Evolutionary conservation across 2,797 vertebrate genomes (phyloP), one percentile per base, ranked within the genome.

Genomic region (Acanthiza pusilla): DNA sequence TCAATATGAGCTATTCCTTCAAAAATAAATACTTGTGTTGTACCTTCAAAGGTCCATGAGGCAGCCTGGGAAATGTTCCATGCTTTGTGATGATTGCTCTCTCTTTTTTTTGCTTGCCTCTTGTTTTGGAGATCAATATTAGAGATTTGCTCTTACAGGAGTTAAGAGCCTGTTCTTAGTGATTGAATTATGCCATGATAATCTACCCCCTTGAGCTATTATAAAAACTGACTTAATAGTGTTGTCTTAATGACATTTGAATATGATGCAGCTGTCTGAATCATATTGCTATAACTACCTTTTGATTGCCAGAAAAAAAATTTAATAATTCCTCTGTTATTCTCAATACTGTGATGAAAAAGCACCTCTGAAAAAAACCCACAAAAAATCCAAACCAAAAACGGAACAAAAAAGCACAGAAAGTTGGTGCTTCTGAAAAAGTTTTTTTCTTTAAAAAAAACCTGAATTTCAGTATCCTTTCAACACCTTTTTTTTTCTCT

Each of bases 201-300:
- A 91, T 96, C 78, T 93, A 91, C 34, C 47, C 62, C 66, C 58
- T 89, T 77, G 67, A 97, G 94, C 92, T 97, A 85, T 95, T 97
- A 96, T 85, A 96, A 96, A 97, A 94, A 85, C 61, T 76, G 81
- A 84, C 45, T 96, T 97, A 96, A 96, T 95, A 96, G 74, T 86
- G 85, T 91, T 91, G 80, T 85, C 71, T 93, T 97, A 97, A 94
- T 96, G 95, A 92, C 88, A 97, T 96, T 95, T 95, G 92, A 97
- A 90, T 94, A 94, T 79, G 70, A 96, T 92, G 55, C 65, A 94
- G 66, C 81, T 85, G 51, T 86, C 57, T 96, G 94, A 96, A 94
- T 97, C 47, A 68, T 93, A 80, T 70, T 82, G 74, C 90, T 95
- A 82, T 88, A 96, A 79, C 55, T 74, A 78, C 25, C 34, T 95